These are phyloP conservation scores for Teinopalpus imperialis DNA, from an alignment of 2,888 invertebrate species.

Conservation along the genomic window DNA sequence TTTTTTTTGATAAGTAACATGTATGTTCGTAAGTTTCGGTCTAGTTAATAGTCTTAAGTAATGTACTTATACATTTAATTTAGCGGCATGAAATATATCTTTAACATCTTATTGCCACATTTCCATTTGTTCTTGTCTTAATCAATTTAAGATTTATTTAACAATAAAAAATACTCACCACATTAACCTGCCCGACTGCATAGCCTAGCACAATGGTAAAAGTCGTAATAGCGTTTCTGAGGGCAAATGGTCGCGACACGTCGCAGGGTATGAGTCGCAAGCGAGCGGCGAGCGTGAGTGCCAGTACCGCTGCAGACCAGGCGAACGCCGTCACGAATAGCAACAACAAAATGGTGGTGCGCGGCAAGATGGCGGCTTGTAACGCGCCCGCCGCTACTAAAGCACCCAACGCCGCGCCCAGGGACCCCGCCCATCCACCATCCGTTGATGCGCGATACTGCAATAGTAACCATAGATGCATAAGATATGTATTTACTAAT, in stretches of 20 bases:
- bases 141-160: no score
- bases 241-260: conserved; percentile 90
- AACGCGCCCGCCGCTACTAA: conserved; percentile 90
- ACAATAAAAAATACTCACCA: no score
- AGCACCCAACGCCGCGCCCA: conserved; percentile 89
- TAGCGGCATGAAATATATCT: no score
- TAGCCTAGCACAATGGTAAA: conserved; percentile 94
- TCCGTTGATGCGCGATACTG: conserved; percentile 94
- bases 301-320: conserved; percentile 94
- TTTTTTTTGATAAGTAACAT: background rate
- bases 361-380: conserved; percentile 88
- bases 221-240: conserved; percentile 92
- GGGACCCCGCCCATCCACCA: conserved; percentile 91
- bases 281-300: conserved; percentile 91
- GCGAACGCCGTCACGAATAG: conserved; percentile 94
- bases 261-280: conserved; percentile 93
- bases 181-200: conserved; percentile 95
- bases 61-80: no score
- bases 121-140: no score
- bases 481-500: no score
- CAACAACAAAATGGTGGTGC: conserved; percentile 91
- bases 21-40: no score
- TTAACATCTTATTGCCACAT: no score
- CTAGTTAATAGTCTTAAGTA: no score
- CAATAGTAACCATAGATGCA: no score